Percentiles rank a stretch among this genome's conserved stretches.
These are phyloP conservation scores for Esperia sulphurella DNA, from an alignment of 2,888 invertebrate species.

Conservation along the genomic window DNA sequence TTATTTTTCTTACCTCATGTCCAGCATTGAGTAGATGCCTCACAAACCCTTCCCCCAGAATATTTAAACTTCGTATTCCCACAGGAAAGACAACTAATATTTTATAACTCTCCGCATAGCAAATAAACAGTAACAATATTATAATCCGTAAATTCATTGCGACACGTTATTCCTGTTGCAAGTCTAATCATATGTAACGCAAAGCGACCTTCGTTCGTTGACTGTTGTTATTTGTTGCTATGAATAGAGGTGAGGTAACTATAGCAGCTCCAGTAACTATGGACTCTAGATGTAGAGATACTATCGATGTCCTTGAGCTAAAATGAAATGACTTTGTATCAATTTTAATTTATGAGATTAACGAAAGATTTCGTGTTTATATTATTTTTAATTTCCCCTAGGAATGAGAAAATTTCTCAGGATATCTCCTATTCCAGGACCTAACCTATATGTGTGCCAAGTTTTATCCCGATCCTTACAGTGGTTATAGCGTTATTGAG, in stretches of 20 bases:
- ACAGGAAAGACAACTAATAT: slow-evolving; percentile 22
- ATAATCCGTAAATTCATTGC: background rate
- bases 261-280: background rate
- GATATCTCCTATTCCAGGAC: too few relatives aligned
- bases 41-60: slow-evolving; percentile 25
- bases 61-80: slow-evolving; percentile 23
- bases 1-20: slow-evolving; percentile 21
- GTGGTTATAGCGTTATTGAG: too few relatives aligned
- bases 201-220: background rate
- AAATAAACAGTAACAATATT: slow-evolving; percentile 1
- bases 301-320: too few relatives aligned
- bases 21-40: slow-evolving; percentile 20
- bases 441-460: too few relatives aligned
- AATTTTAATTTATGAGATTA: too few relatives aligned
- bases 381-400: too few relatives aligned
- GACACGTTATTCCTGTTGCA: background rate
- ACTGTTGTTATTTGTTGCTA: background rate
- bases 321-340: too few relatives aligned
- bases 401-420: too few relatives aligned
- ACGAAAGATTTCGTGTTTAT: too few relatives aligned
- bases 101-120: slow-evolving; percentile 14
- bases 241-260: background rate
- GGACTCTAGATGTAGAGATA: too few relatives aligned
- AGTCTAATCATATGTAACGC: background rate
- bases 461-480: too few relatives aligned